Conservation (phyloP, 1,140 invertebrate genomes). For the Drosophila takahashii region DNA sequence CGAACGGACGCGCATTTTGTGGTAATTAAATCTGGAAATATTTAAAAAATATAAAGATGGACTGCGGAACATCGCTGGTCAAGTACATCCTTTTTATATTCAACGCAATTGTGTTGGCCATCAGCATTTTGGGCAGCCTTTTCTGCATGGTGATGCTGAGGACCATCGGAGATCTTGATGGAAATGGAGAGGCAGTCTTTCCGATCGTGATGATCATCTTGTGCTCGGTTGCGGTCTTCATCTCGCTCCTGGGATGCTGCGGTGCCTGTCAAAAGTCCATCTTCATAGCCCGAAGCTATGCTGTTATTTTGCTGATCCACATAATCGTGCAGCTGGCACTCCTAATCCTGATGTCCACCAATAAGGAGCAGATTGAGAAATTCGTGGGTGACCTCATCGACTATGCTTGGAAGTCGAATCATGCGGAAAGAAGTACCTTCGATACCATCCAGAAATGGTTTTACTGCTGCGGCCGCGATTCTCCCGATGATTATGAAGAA, state of each 20-base stretch:
- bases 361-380: conserved; percentile 65
- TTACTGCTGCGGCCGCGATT: conserved; percentile 86
- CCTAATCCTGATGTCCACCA: conserved; percentile 86
- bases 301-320: conserved; percentile 87
- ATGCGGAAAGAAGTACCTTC: conserved; percentile 55
- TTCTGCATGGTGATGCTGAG: conserved; percentile 86
- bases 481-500: conserved; percentile 64
- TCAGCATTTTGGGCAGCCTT: conserved; percentile 87
- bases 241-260: conserved; percentile 94
- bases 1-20: not conserved
- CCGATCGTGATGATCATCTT: conserved; percentile 89
- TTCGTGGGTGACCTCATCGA: conserved; percentile 85
- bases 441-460: conserved; percentile 60
- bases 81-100: conserved; percentile 94
- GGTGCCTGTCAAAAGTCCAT: conserved; percentile 92
- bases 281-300: conserved; percentile 92
- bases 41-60: conserved; percentile 79
- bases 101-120: conserved; percentile 91
- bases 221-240: conserved; percentile 90
- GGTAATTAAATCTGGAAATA: not conserved
- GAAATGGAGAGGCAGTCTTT: conserved; percentile 85
- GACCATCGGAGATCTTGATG: conserved; percentile 84
- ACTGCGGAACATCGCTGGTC: conserved; percentile 90
- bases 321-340: conserved; percentile 88
- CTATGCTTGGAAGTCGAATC: conserved; percentile 65